Evolutionary conservation across 2,888 invertebrate genomes (phyloP), one percentile per base, ranked within the genome.

Genomic region (Eulithis testata): DNA sequence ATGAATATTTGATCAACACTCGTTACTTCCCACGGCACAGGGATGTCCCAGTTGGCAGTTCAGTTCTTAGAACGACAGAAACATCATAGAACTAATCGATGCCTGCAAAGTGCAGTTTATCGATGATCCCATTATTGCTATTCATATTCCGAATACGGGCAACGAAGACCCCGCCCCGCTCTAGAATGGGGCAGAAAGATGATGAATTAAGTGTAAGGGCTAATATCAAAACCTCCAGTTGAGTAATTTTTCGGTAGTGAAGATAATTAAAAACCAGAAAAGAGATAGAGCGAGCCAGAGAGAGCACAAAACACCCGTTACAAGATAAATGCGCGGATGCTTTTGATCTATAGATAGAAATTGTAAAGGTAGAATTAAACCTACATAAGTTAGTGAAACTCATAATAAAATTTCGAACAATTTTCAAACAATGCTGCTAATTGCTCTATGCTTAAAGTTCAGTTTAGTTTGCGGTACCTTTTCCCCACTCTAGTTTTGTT

Each of bases 1-100:
- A 63, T 73, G 59, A 70, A 73, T 73, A 69, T 70, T 73, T 69
- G 54, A 73, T 73, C 49, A 8, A 27, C 67, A 66, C 37, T 37
- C 60, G 56, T 44, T 49, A 40, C 47, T 55, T 69, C 68, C 54
- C 65, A 70, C 68, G 65, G 62, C 62, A 66, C 45, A 36, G 37
- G 54, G 43, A 50, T 68, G 66, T 63, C 63, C 62, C 60, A 68
- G 44, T 69, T 71, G 50, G 36, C 47, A 12, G 40, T 58, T 53
- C 53, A 11, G 47, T 58, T 53, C 58, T 47, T 47, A 40, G 58
- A 53, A 58, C 43, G 47, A 47, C 60, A 8, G 54, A 47, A 45
- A 31, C 43, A 31, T 27, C 43, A 14, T 43, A 1, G 21, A 58
- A 53, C 27, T 58, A 58, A 60, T 54, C 60, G 37, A 60, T 60